Conservation (phyloP, 2,888 invertebrate species). For the Meteorus colon region DNA sequence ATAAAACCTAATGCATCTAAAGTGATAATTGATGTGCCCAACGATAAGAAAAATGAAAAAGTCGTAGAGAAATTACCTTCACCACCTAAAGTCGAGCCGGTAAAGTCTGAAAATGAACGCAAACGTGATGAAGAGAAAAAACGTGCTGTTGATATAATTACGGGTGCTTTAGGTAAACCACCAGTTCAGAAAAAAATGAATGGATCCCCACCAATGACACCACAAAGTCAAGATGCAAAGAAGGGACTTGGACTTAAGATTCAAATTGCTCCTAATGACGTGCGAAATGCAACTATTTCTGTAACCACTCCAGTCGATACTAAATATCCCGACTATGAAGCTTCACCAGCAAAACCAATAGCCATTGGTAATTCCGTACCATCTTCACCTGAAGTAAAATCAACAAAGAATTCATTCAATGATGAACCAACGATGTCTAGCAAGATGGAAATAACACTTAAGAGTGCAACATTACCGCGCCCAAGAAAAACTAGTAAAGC, state of each 20-base stretch:
- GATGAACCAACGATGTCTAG: conserved; percentile 75
- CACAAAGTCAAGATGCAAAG: conserved; percentile 64
- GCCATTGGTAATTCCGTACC: conserved; percentile 57
- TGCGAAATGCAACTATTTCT: conserved; percentile 69
- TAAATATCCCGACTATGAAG: conserved; percentile 63
- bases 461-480: conserved; percentile 80
- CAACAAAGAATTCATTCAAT: conserved; percentile 48
- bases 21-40: conserved; percentile 64
- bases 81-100: conserved; percentile 36
- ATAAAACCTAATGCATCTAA: conserved; percentile 68
- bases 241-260: conserved; percentile 65
- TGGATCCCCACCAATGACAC: conserved; percentile 68
- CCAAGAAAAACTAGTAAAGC: conserved; percentile 79
- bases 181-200: conserved; percentile 61
- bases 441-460: conserved; percentile 79
- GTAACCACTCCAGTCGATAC: conserved; percentile 71
- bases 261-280: conserved; percentile 69
- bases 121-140: conserved; percentile 66
- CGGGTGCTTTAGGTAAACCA: conserved; percentile 67
- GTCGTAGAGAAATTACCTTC: conserved; percentile 57
- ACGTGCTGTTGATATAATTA: conserved; percentile 67
- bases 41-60: conserved; percentile 67
- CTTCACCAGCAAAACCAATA: conserved; percentile 56
- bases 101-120: conserved; percentile 53
- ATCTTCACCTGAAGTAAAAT: conserved; percentile 52